These are phyloP conservation scores for Dryobota labecula DNA, from an alignment of 2,888 invertebrate genomes.

Conservation along the genomic window DNA sequence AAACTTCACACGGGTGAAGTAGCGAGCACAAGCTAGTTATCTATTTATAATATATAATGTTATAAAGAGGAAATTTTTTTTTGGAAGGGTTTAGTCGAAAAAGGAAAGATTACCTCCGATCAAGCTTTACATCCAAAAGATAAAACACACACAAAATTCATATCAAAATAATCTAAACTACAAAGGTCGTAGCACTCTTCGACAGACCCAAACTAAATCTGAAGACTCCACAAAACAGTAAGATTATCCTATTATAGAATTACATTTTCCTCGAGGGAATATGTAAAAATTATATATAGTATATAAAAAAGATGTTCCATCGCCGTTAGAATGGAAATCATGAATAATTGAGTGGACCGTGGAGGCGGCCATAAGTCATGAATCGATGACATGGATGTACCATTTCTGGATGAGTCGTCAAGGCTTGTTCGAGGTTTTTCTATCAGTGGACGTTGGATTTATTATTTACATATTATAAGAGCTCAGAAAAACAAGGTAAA, in stretches of 20 bases:
- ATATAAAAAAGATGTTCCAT: slow-evolving; percentile 67
- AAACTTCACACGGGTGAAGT: too few relatives aligned
- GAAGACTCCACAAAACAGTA: slow-evolving; percentile 27
- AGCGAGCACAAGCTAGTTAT: too few relatives aligned
- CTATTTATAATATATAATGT: too few relatives aligned
- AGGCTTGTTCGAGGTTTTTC: slow-evolving; percentile 13
- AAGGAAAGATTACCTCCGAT: not conserved
- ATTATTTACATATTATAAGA: too few relatives aligned
- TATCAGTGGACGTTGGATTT: not conserved
- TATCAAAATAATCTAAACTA: not conserved
- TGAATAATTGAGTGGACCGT: slow-evolving; percentile 71
- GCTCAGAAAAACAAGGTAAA: too few relatives aligned
- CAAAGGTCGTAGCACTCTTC: not conserved
- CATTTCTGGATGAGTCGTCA: slow-evolving; percentile 40
- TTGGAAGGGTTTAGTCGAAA: not conserved
- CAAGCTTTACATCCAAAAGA: not conserved
- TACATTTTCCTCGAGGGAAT: slow-evolving; percentile 51
- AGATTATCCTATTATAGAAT: slow-evolving; percentile 58
- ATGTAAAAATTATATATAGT: slow-evolving; percentile 62
- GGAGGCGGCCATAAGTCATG: slow-evolving; percentile 65
- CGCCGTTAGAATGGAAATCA: slow-evolving; percentile 65
- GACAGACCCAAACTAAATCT: slow-evolving; percentile 2
- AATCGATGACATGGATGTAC: slow-evolving; percentile 59
- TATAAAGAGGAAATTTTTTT: too few relatives aligned
- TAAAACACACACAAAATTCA: not conserved